Conservation (phyloP, 2,113 vertebrate genomes). For the Acanthisitta chloris region DNA sequence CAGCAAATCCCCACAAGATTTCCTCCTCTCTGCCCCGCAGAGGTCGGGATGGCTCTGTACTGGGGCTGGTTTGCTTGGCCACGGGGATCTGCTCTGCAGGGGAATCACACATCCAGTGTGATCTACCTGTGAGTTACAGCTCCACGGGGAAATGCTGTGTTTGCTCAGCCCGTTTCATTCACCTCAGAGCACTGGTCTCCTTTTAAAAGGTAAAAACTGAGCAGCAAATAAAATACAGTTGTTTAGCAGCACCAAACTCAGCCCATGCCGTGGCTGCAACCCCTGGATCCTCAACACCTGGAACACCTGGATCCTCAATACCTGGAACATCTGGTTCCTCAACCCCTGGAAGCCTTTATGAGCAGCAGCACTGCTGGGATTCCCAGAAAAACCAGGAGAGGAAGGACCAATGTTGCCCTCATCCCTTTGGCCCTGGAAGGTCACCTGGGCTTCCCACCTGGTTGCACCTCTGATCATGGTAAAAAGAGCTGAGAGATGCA, state of each 20-base stretch:
- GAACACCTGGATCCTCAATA: not conserved
- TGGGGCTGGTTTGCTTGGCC: not conserved
- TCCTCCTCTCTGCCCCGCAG: not conserved
- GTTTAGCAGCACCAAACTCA: not conserved
- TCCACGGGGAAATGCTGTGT: rapidly evolving
- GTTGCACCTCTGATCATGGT: not conserved
- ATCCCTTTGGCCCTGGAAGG: not conserved
- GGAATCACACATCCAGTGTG: rapidly evolving
- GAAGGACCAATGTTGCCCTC: not conserved
- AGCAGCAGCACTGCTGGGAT: not conserved
- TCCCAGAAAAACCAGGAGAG: not conserved
- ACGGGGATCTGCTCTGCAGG: not conserved
- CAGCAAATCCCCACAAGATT: not conserved
- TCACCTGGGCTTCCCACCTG: not conserved
- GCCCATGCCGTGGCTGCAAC: rapidly evolving
- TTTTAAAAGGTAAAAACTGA: not conserved
- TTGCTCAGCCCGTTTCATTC: not conserved
- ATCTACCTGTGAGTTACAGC: not conserved
- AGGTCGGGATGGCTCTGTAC: not conserved
- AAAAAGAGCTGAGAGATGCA: not conserved
- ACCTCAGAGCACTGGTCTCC: not conserved
- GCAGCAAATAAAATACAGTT: not conserved
- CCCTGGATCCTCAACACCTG: not conserved
- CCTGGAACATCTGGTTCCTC: not conserved
- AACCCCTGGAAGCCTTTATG: not conserved